These are phyloP conservation scores for Malurus melanocephalus DNA, from an alignment of 2,113 vertebrate genomes.

Conservation along the genomic window DNA sequence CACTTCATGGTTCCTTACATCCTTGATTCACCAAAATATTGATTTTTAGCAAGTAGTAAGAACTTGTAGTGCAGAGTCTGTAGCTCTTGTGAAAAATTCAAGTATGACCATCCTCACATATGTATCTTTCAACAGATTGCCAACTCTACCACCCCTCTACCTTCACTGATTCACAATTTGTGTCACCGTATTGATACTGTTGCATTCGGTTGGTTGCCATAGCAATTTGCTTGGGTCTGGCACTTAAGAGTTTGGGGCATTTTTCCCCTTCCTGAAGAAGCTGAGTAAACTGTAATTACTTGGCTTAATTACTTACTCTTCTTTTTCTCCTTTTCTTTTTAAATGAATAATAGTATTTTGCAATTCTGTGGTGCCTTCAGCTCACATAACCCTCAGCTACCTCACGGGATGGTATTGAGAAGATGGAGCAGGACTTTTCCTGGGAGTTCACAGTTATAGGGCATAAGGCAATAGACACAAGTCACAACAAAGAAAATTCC, in stretches of 20 bases:
- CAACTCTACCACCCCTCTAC: not conserved
- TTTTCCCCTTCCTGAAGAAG: not conserved
- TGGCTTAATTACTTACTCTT: not conserved
- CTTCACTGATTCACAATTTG: not conserved
- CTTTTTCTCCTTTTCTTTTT: not conserved
- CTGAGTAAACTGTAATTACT: not conserved
- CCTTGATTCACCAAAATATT: not conserved
- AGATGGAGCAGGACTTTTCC: not conserved
- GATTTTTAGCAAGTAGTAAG: not conserved
- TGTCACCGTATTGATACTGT: not conserved
- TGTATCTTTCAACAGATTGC: not conserved
- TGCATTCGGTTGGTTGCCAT: not conserved
- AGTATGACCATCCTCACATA: not conserved
- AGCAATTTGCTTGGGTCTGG: not conserved
- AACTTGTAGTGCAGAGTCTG: not conserved
- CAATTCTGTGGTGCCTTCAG: not conserved
- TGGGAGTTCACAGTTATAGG: not conserved
- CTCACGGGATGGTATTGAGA: not conserved
- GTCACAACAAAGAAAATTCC: not conserved
- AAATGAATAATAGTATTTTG: not conserved
- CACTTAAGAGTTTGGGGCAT: not conserved
- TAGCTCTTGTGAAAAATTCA: not conserved
- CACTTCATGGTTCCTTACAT: not conserved
- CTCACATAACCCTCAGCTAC: not conserved
- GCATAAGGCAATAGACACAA: not conserved